Evolutionary conservation across 2,113 vertebrate genomes (phyloP).

Genomic region (Fulica atra): DNA sequence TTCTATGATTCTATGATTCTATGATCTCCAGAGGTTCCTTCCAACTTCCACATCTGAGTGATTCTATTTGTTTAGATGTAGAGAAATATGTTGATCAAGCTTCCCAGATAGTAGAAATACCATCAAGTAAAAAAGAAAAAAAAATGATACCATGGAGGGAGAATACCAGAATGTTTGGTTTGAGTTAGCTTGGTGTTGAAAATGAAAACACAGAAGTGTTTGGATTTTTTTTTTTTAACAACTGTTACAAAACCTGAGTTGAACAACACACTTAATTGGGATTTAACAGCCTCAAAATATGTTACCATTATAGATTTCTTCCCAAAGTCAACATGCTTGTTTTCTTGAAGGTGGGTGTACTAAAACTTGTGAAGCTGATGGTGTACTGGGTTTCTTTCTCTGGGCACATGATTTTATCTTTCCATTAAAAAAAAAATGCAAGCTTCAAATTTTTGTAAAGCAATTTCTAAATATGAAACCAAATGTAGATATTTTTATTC

Average conservation of each 20-base stretch:
- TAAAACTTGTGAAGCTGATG: background rate
- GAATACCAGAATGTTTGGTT: background rate
- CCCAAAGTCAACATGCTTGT: background rate
- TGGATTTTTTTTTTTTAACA: background rate
- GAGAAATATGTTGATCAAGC: background rate
- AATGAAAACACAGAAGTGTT: background rate
- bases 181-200: background rate
- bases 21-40: background rate
- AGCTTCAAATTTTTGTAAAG: background rate
- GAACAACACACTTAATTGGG: background rate
- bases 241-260: background rate
- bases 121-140: background rate
- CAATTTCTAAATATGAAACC: background rate
- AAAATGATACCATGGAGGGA: background rate
- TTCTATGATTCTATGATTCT: too few relatives aligned
- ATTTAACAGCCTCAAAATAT: background rate
- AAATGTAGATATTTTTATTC: background rate
- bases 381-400: background rate
- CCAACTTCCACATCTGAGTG: background rate
- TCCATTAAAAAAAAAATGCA: background rate
- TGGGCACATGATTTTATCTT: background rate
- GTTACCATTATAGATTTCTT: background rate
- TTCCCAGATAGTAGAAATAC: background rate
- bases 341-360: background rate
- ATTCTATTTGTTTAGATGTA: background rate